Evolutionary conservation across 1,140 invertebrate genomes (phyloP), one percentile per base, ranked within the genome.

Genomic region (Aphelenchoides avenae): DNA sequence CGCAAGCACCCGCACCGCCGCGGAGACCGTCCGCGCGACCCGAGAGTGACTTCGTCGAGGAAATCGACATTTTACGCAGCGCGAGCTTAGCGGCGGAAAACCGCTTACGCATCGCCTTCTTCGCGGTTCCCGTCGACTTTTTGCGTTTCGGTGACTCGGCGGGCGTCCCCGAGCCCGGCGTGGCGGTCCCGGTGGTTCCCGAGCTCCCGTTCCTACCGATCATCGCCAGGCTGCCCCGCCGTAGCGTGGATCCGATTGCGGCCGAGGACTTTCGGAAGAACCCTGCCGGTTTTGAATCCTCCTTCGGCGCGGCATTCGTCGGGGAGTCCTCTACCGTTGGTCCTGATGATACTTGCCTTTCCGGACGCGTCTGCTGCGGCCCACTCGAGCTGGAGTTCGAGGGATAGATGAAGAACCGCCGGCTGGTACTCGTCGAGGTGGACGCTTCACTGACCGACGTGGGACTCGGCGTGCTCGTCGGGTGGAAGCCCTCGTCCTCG

Each of bases 1-100:
- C n/a, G n/a, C n/a, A n/a, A n/a, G n/a, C n/a, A n/a, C n/a, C n/a
- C n/a, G n/a, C n/a, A n/a, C n/a, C n/a, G n/a, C n/a, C n/a, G n/a
- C n/a, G n/a, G n/a, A n/a, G n/a, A n/a, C n/a, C n/a, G n/a, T n/a
- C n/a, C n/a, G n/a, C n/a, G n/a, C n/a, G n/a, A n/a, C n/a, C n/a
- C n/a, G n/a, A n/a, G n/a, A n/a, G n/a, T n/a, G n/a, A n/a, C n/a
- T n/a, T n/a, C 13, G 46, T 31, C 5, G 56, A 63, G 24, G 31
- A 15, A 36, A 41, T 27, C 5, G 65, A 67, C n/a, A 67, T 59
- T 18, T 72, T 71, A 22, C 68, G 40, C 29, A 67, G 24, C 31
- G 65, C 66, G 22, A 71, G 24, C 34, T 54, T 52, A 15, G 65
- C 65, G 4, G 66, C 52, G 7, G 52, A 71, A 57, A 67, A 66